These are phyloP conservation scores for Saccopteryx leptura DNA, from an alignment of 2,113 vertebrate species.

Conservation along the genomic window DNA sequence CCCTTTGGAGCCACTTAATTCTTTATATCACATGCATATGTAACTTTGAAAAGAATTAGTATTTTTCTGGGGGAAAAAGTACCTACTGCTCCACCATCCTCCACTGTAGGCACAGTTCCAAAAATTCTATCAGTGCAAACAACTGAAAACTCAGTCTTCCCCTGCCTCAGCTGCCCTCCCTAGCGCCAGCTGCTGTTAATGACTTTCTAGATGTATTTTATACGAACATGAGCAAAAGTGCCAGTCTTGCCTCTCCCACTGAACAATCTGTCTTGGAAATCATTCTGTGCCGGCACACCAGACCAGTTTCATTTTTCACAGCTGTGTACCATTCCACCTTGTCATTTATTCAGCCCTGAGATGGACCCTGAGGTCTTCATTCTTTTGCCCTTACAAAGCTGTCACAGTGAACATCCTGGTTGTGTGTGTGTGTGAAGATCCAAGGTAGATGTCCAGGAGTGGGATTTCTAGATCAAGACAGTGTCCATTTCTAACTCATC, in stretches of 20 bases:
- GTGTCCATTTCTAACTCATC: background rate
- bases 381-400: background rate
- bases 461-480: background rate
- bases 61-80: background rate
- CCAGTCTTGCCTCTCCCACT: rapidly evolving
- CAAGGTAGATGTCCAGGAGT: background rate
- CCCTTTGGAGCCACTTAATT: background rate
- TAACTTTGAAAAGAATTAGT: background rate
- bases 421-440: no score
- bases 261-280: background rate
- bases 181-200: background rate
- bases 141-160: background rate
- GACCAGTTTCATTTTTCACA: background rate
- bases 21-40: background rate
- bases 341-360: background rate
- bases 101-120: background rate
- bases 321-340: background rate
- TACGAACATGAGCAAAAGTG: background rate
- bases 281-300: background rate
- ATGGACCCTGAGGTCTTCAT: background rate
- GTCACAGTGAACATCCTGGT: background rate
- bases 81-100: background rate
- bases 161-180: background rate
- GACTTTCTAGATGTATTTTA: background rate
- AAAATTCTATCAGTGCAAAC: background rate